Percentiles rank a stretch among this genome's conserved stretches.
Conservation (phyloP, 2,797 vertebrate genomes). For the Semotilus atromaculatus region DNA sequence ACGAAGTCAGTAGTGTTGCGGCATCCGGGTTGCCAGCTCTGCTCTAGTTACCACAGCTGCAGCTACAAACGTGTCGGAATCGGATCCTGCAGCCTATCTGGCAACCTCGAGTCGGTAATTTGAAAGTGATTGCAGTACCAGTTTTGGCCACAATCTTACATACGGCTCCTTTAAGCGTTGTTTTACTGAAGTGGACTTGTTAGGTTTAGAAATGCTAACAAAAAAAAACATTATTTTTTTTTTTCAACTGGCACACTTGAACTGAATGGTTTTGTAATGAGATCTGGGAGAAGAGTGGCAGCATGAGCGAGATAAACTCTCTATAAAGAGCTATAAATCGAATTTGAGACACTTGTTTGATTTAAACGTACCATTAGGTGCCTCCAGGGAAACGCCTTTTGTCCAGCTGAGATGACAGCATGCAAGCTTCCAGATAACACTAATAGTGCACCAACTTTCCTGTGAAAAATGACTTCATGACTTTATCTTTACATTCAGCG, state of each 20-base stretch:
- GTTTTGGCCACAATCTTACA: too few species aligned
- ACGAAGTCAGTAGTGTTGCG: too few species aligned
- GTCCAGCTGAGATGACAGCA: neutral
- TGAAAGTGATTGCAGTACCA: too few species aligned
- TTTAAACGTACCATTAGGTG: neutral
- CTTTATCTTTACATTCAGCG: conserved; percentile 36
- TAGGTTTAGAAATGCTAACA: neutral
- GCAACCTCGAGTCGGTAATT: too few species aligned
- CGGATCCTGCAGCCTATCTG: too few species aligned
- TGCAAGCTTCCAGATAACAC: neutral
- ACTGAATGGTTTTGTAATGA: conserved; percentile 5
- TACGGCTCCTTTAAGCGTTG: too few species aligned
- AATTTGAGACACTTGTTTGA: neutral
- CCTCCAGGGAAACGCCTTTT: conserved; percentile 13
- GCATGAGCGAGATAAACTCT: neutral
- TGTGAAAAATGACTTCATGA: conserved; percentile 11
- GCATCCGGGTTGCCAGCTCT: too few species aligned
- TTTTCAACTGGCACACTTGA: neutral
- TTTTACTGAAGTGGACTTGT: neutral
- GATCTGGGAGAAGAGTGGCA: conserved; percentile 23
- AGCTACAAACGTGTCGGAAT: too few species aligned
- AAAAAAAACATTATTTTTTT: neutral
- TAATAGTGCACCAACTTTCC: neutral
- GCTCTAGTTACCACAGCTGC: too few species aligned
- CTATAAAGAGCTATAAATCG: conserved; percentile 19